Percentiles rank a stretch among this genome's conserved stretches.
Conservation (phyloP, 1,140 invertebrate species). For the Apis dorsata region DNA sequence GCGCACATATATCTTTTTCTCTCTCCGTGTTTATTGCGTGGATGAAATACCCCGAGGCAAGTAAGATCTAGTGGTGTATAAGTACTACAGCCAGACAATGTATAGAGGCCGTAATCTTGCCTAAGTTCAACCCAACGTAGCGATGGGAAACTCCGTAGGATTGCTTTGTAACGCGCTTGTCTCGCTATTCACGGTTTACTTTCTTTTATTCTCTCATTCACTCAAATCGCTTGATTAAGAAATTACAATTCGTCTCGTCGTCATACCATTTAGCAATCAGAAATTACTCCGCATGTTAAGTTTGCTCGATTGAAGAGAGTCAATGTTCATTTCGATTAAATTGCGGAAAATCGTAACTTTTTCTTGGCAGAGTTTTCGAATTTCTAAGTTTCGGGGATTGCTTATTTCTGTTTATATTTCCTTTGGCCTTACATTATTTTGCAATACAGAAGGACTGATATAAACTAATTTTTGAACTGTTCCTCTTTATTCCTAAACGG, state of each 20-base stretch:
- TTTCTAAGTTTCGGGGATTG: neutral
- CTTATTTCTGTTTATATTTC: neutral
- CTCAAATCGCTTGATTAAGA: constrained; percentile 35
- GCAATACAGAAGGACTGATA: too few relatives aligned
- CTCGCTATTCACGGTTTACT: constrained; percentile 20
- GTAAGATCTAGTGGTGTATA: constrained; percentile 4
- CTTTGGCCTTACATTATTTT: neutral
- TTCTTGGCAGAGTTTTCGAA: neutral
- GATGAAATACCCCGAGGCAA: constrained; percentile 47
- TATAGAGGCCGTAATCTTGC: constrained; percentile 56
- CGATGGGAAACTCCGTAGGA: constrained; percentile 52
- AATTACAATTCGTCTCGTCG: constrained; percentile 40
- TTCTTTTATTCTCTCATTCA: neutral
- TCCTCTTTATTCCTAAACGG: neutral
- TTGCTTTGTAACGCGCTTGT: constrained; percentile 45
- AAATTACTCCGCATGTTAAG: neutral
- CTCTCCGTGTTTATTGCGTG: constrained; percentile 51
- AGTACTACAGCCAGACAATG: constrained; percentile 41
- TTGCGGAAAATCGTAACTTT: neutral
- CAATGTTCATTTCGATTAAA: neutral
- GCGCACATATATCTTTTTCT: neutral
- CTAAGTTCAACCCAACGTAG: constrained; percentile 50
- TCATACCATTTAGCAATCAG: neutral
- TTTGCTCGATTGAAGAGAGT: neutral
- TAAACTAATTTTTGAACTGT: neutral